Conservation (phyloP, 1,140 invertebrate species). For the Mizuhopecten yessoensis region DNA sequence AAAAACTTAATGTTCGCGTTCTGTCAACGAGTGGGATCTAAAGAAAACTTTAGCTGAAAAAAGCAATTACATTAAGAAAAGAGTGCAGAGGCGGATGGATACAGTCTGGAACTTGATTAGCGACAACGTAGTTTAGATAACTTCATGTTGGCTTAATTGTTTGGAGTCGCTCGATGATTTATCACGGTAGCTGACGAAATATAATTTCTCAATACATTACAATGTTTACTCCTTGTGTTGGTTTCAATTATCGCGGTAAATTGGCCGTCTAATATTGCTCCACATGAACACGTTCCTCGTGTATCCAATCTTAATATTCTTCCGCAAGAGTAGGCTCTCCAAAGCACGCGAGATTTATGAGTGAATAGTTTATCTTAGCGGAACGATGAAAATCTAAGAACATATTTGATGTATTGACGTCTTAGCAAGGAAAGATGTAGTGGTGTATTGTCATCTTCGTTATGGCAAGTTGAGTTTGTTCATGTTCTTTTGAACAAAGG, state of each 20-base stretch:
- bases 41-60: not conserved
- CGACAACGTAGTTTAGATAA: not conserved
- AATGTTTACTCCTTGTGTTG: not conserved
- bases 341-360: not conserved
- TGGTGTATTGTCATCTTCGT: too few species aligned
- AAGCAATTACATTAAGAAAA: not conserved
- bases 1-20: too few species aligned
- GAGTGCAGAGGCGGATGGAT: not conserved
- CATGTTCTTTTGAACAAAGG: too few species aligned
- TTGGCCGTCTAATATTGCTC: not conserved
- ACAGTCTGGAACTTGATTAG: not conserved
- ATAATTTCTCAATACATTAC: not conserved
- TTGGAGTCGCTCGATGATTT: not conserved
- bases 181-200: not conserved
- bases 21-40: too few species aligned
- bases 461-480: too few species aligned
- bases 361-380: not conserved
- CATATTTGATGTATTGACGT: not conserved
- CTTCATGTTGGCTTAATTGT: not conserved
- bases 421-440: not conserved
- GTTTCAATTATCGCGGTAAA: conserved; percentile 32
- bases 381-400: not conserved
- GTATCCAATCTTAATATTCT: conserved; percentile 1
- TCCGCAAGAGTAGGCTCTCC: not conserved
- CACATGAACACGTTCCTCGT: not conserved